A percentile compares a stretch with the other conserved stretches of the same genome.
phyloP scores from a whole-genome alignment of 2,888 invertebrate genomes.

The Corbicula japonica region DNA sequence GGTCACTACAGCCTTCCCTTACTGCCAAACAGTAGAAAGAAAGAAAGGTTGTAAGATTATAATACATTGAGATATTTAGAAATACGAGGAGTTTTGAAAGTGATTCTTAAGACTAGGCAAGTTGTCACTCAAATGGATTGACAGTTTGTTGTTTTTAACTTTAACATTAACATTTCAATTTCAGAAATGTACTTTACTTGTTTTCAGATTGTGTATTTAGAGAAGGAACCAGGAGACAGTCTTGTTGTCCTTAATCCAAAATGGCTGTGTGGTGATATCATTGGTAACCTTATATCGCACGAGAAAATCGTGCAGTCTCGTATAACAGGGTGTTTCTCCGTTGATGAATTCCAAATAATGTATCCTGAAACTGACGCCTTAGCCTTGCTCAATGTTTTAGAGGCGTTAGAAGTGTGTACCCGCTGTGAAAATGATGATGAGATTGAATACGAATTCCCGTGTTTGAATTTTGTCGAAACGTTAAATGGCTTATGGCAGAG shows the following conservation, averaged over 20 bases:
- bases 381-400: slow-evolving; percentile 90
- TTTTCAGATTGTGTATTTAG: slow-evolving; percentile 89
- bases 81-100: no score
- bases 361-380: slow-evolving; percentile 91
- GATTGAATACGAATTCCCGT: slow-evolving; percentile 92
- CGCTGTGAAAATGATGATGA: slow-evolving; percentile 91
- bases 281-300: slow-evolving; percentile 90
- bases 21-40: no score
- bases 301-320: slow-evolving; percentile 85
- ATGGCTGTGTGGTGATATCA: slow-evolving; percentile 90
- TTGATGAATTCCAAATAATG: slow-evolving; percentile 91
- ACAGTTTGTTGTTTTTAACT: no score
- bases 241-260: slow-evolving; percentile 90
- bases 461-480: slow-evolving; percentile 90
- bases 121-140: no score
- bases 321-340: slow-evolving; percentile 90
- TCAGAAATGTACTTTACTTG: no score
- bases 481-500: slow-evolving; percentile 91
- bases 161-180: no score
- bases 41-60: no score
- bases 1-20: no score
- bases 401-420: slow-evolving; percentile 91
- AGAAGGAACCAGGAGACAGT: slow-evolving; percentile 88
- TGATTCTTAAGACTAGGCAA: no score
- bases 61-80: no score